These are phyloP conservation scores for Lasioglossum figueresi DNA, from an alignment of 2,888 invertebrate species.

Conservation along the genomic window DNA sequence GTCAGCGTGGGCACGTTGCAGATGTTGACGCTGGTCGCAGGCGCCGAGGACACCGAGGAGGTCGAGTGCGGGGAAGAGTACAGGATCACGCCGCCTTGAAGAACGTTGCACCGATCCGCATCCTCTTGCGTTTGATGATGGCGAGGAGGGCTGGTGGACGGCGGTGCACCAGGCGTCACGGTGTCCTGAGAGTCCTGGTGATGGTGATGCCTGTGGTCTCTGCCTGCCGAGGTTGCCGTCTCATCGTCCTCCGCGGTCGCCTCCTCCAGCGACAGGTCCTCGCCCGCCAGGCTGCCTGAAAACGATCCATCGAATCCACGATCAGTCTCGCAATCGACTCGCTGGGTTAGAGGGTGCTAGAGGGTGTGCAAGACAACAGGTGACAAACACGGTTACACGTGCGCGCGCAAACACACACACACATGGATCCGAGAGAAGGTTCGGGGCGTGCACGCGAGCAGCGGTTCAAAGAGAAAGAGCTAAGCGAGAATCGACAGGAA, in stretches of 20 bases:
- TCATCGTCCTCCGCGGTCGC: constrained; percentile 85
- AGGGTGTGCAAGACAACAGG: neutral
- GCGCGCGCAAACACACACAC: neutral
- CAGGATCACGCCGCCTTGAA: constrained; percentile 81
- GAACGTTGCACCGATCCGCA: constrained; percentile 79
- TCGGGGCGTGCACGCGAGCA: constrained; percentile 19
- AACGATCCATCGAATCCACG: constrained; percentile 77
- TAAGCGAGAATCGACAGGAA: constrained; percentile 73
- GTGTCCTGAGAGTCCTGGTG: constrained; percentile 77
- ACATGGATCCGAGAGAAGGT: neutral
- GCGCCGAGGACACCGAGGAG: constrained; percentile 73
- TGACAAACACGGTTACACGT: constrained; percentile 20
- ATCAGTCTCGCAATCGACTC: constrained; percentile 39
- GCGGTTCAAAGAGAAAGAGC: neutral
- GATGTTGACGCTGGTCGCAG: constrained; percentile 83
- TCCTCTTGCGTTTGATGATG: constrained; percentile 79
- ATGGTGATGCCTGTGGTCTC: constrained; percentile 83
- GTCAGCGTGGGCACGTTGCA: constrained; percentile 83
- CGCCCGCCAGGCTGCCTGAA: constrained; percentile 92
- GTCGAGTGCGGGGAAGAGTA: constrained; percentile 80
- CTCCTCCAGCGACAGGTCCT: constrained; percentile 89
- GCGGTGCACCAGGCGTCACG: constrained; percentile 64
- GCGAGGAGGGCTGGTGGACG: constrained; percentile 76
- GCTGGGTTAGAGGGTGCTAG: neutral
- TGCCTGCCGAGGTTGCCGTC: constrained; percentile 77